A percentile compares a stretch with the other conserved stretches of the same genome.
These are phyloP conservation scores for Lepus europaeus DNA, from an alignment of 2,113 vertebrate genomes.

Conservation along the genomic window DNA sequence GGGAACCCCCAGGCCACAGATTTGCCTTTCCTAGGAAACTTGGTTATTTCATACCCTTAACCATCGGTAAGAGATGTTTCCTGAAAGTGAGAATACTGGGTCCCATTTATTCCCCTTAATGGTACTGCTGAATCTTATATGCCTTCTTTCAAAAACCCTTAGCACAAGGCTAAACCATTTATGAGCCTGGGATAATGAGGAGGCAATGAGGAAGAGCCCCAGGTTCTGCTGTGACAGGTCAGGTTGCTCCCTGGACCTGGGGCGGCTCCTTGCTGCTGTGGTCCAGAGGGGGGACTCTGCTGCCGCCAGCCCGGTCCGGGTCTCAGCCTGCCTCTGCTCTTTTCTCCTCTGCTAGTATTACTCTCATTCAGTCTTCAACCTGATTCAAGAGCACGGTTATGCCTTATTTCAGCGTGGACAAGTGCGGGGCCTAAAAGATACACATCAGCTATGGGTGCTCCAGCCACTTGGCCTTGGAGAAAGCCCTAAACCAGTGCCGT, in stretches of 20 bases:
- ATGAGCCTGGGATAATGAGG: neutral
- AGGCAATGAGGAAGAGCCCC: constrained; percentile 3
- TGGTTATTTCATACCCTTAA: constrained; percentile 13
- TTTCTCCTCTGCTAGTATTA: neutral
- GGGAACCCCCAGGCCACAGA: neutral
- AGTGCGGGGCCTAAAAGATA: neutral
- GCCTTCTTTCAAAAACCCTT: constrained; percentile 39
- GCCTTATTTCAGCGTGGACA: constrained; percentile 46
- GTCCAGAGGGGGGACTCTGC: neutral
- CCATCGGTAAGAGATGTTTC: constrained; percentile 37
- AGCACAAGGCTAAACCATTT: neutral
- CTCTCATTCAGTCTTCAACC: neutral
- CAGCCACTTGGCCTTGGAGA: neutral
- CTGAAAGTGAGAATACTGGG: constrained; percentile 9
- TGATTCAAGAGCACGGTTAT: neutral
- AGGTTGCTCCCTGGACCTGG: constrained; percentile 14
- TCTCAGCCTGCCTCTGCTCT: neutral
- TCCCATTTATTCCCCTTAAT: constrained; percentile 47
- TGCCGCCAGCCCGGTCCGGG: neutral
- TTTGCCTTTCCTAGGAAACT: neutral
- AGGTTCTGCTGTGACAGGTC: neutral
- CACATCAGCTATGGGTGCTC: neutral
- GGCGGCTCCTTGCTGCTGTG: neutral
- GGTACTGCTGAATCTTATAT: constrained; percentile 35
- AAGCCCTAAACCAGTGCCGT: neutral